Conservation (phyloP, 2,888 invertebrate species). For the Gymnoscelis rufifasciata region DNA sequence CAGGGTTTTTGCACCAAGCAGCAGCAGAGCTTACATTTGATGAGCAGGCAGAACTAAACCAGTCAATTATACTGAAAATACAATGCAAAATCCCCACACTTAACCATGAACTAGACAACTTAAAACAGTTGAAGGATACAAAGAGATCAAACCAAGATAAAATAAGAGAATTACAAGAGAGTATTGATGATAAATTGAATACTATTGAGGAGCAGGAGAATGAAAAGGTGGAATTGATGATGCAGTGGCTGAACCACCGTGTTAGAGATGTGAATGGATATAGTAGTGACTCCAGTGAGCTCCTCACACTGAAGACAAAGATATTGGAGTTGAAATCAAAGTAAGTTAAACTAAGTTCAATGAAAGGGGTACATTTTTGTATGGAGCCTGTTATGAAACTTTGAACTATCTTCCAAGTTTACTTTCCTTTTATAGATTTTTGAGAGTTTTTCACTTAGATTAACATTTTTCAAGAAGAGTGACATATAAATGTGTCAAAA, state of each 20-base stretch:
- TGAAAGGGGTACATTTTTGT: no score
- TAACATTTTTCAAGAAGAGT: no score
- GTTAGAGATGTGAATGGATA: constrained; percentile 52
- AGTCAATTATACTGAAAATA: constrained; percentile 58
- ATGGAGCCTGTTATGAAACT: no score
- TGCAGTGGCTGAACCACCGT: constrained; percentile 67
- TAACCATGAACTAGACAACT: constrained; percentile 48
- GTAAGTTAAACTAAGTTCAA: no score
- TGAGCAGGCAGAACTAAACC: constrained; percentile 66
- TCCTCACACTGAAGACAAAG: constrained; percentile 57
- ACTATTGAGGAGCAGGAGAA: constrained; percentile 59
- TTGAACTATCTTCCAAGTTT: no score
- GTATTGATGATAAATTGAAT: constrained; percentile 55
- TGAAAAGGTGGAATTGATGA: constrained; percentile 64
- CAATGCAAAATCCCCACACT: constrained; percentile 54
- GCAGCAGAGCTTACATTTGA: constrained; percentile 58
- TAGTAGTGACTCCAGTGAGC: constrained; percentile 53
- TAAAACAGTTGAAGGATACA: constrained; percentile 35
- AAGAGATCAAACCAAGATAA: constrained; percentile 43
- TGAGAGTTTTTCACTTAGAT: no score
- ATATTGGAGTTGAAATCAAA: constrained; percentile 69
- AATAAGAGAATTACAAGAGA: constrained; percentile 52
- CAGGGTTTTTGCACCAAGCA: constrained; percentile 64
- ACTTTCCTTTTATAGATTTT: no score
- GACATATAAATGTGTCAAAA: no score